A percentile compares a stretch with the other conserved stretches of the same genome.
phyloP scores from a whole-genome alignment of 1,140 invertebrate species.

The Pteromalus puparum region DNA sequence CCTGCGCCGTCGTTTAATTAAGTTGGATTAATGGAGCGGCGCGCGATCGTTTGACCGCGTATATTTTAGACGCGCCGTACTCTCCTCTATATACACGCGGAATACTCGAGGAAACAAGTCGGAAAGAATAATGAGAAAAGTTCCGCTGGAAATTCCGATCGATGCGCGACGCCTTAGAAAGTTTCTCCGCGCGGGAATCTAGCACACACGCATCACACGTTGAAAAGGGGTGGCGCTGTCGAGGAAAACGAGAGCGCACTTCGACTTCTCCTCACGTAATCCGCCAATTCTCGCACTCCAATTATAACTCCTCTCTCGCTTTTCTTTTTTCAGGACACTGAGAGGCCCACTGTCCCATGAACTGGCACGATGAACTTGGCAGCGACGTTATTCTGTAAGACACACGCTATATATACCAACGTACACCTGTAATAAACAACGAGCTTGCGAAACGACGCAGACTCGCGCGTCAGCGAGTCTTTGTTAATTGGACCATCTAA shows the following conservation, averaged over 20 bases:
- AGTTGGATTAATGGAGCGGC: not conserved
- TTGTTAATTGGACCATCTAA: too few species aligned
- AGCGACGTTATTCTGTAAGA: constrained; percentile 59
- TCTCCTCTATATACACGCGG: too few species aligned
- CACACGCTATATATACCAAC: too few species aligned
- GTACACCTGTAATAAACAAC: too few species aligned
- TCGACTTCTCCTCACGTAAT: constrained; percentile 38
- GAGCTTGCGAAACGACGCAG: too few species aligned
- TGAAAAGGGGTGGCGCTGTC: not conserved
- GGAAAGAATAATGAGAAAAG: not conserved
- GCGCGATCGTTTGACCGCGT: too few species aligned
- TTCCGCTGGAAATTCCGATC: constrained; percentile 15
- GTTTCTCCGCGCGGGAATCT: constrained; percentile 24
- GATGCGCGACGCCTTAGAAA: constrained; percentile 32
- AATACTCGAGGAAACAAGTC: not conserved
- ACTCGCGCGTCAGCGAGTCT: too few species aligned
- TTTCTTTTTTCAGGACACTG: constrained; percentile 56
- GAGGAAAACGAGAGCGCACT: constrained; percentile 26
- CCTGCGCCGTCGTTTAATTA: too few species aligned
- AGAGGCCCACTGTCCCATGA: constrained; percentile 58
- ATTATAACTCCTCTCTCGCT: constrained; percentile 23
- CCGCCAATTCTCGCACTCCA: constrained; percentile 10
- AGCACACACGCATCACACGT: not conserved
- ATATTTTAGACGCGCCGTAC: too few species aligned
- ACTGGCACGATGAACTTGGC: constrained; percentile 60